phyloP scores from a whole-genome alignment of 1,140 invertebrate genomes.

The Pissodes strobi region DNA sequence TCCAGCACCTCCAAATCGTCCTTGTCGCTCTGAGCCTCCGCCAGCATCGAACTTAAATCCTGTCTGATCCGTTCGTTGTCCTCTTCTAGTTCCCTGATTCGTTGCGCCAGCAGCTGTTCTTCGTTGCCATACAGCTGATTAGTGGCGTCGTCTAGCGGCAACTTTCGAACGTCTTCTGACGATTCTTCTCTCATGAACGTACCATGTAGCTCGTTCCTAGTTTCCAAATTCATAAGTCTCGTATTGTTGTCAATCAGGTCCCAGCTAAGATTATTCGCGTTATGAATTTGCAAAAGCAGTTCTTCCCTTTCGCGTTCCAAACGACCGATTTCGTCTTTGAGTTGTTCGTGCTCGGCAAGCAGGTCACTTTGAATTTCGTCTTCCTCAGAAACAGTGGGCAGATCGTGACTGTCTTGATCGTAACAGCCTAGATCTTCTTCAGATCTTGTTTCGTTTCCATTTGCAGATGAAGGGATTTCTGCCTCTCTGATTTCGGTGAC shows the following conservation, averaged over 20 bases:
- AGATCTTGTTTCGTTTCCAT: neutral
- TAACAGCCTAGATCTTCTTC: neutral
- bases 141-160: conserved; percentile 12
- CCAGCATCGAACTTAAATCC: neutral
- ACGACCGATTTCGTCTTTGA: neutral
- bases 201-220: neutral
- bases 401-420: neutral
- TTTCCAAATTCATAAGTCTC: too few relatives aligned
- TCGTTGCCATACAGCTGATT: conserved; percentile 25
- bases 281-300: neutral
- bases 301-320: neutral
- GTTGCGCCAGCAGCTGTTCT: conserved; percentile 14
- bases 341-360: neutral
- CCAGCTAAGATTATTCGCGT: too few relatives aligned
- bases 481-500: neutral
- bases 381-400: conserved; percentile 20
- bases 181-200: conserved; percentile 5
- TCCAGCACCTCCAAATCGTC: neutral
- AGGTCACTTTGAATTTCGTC: conserved; percentile 11
- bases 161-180: neutral
- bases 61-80: conserved; percentile 13
- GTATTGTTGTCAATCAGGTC: neutral
- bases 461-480: neutral
- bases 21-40: neutral
- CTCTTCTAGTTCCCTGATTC: conserved; percentile 19